Evolutionary conservation across 2,797 vertebrate genomes (phyloP), one percentile per base, ranked within the genome.

Genomic region (Capromys pilorides): DNA sequence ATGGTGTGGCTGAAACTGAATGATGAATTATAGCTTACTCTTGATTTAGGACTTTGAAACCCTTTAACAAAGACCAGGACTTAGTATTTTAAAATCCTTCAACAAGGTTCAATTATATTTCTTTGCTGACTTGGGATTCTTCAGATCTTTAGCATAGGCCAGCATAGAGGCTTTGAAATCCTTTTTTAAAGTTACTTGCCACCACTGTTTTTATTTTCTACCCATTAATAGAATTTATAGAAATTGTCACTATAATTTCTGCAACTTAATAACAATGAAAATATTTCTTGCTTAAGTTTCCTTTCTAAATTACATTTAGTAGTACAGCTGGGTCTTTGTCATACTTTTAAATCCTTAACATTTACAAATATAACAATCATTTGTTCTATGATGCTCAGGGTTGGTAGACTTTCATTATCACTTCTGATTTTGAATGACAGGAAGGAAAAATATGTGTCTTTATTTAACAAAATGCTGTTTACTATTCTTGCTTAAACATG

Each of bases 21-120:
- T 85, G 78, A 80, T 62, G 9, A 79, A 86, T 62, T 93, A 75
- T 2, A 86, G 33, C 54, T 36, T n/a, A 79, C 57, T 95, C 19
- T 36, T 91, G 79, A 95, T 28, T 90, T 64, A 90, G 2, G 36
- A 57, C 61, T 66, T 88, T 45, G 57, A 79, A 90, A 80, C 24
- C 12, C 41, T 94, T 95, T 73, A 78, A 94, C 59, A 81, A 87
- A 94, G n/a, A 84, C 12, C 13, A 85, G 45, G 51, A 88, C 19
- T 81, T 85, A 57, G 39, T 33, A 85, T 33, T 41, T 66, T 39
- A 66, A 49, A 39, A 26, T 8, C 33, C 10, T 78, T 41, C 75
- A 67, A 54, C 18, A 69, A 95, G 75, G 83, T 67, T 59, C 12
- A 62, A 84, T 81, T 86, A 73, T 24, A 94, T 26, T 66, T 22